Evolutionary conservation across 2,113 vertebrate genomes (phyloP).

Genomic region (Gallinago jamesoni): DNA sequence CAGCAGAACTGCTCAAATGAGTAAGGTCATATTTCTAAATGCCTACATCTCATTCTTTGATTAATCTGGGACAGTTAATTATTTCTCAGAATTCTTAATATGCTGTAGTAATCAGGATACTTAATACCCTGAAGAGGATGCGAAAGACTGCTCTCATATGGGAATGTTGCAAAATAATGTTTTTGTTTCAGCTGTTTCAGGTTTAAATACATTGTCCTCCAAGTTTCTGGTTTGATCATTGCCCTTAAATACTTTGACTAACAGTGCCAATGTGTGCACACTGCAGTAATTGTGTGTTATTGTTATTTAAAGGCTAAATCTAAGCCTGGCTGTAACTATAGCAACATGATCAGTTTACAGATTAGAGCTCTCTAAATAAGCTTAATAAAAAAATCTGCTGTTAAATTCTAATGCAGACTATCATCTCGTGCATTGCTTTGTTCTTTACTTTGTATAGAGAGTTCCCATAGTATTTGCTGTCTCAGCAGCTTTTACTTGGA

Average conservation of each 20-base stretch:
- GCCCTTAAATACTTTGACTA: not conserved
- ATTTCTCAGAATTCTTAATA: constrained; percentile 15
- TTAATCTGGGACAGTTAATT: constrained; percentile 53
- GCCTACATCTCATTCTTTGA: constrained; percentile 20
- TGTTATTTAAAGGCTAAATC: constrained; percentile 58
- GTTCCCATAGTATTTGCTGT: not conserved
- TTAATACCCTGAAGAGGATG: not conserved
- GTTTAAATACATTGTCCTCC: not conserved
- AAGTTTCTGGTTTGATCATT: not conserved
- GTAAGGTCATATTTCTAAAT: constrained; percentile 20
- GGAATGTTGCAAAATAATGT: not conserved
- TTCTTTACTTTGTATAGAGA: not conserved
- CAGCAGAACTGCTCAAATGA: not conserved
- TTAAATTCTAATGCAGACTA: not conserved
- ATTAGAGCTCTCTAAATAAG: constrained; percentile 47
- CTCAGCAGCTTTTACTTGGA: not conserved
- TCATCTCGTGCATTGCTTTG: not conserved
- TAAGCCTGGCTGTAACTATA: constrained; percentile 65
- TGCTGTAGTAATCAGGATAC: not conserved
- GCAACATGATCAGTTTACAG: constrained; percentile 61
- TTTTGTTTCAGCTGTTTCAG: not conserved
- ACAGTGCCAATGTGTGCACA: constrained; percentile 3
- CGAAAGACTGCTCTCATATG: not conserved
- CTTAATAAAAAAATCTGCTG: constrained; percentile 4
- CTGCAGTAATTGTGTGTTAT: constrained; percentile 38